These are phyloP conservation scores for Saturnia japonica DNA, from an alignment of 2,888 invertebrate species.

Conservation along the genomic window DNA sequence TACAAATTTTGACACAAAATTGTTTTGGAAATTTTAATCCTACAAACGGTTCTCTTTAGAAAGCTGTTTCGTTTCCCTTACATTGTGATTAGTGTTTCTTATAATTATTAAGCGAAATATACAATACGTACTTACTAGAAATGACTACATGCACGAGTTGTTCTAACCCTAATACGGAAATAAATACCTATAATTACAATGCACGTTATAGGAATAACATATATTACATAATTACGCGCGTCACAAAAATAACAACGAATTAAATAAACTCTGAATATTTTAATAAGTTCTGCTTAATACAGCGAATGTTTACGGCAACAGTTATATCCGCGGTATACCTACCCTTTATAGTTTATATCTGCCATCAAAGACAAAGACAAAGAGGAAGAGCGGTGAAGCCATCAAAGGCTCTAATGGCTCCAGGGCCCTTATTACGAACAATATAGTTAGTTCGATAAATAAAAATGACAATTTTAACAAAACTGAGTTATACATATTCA, in stretches of 20 bases:
- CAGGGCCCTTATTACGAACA: too few species aligned
- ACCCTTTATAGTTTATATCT: too few species aligned
- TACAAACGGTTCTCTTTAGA: not conserved
- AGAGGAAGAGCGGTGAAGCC: too few species aligned
- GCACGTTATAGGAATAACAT: not conserved
- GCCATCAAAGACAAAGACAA: too few species aligned
- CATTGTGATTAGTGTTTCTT: not conserved
- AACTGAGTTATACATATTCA: too few species aligned
- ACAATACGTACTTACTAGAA: not conserved
- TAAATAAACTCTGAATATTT: not conserved
- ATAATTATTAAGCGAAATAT: slow-evolving; percentile 1
- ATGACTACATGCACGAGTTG: not conserved
- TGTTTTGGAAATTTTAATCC: not conserved
- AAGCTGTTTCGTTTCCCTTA: not conserved
- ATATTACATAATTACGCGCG: not conserved
- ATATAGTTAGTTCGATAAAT: too few species aligned
- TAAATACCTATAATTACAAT: not conserved
- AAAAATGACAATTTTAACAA: too few species aligned
- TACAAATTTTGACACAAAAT: not conserved
- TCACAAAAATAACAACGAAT: not conserved
- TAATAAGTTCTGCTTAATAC: not conserved
- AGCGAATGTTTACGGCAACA: not conserved
- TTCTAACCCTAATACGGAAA: not conserved
- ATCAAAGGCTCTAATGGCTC: too few species aligned
- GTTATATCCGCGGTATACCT: too few species aligned